Evolutionary conservation across 1,140 invertebrate genomes (phyloP).

Genomic region (Cryptotermes secundus): DNA sequence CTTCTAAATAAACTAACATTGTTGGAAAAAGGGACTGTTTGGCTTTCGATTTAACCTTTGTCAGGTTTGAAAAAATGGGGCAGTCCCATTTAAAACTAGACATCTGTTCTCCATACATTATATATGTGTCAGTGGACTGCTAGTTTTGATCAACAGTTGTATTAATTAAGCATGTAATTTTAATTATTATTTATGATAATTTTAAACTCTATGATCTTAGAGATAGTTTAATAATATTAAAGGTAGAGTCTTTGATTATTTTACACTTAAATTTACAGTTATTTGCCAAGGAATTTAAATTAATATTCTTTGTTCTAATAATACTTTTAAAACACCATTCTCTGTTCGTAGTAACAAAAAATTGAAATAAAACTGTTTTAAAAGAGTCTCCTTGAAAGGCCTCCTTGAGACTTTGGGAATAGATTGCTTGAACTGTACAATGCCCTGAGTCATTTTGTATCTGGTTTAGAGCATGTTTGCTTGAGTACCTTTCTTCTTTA

Average conservation of each 20-base stretch:
- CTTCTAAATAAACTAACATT: no score
- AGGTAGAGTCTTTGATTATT: not conserved
- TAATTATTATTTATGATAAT: not conserved
- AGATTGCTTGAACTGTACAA: slow-evolving; percentile 31
- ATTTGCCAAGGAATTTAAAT: not conserved
- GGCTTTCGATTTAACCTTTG: no score
- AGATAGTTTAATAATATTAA: not conserved
- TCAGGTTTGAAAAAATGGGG: no score
- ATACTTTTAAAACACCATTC: not conserved
- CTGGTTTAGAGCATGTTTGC: slow-evolving; percentile 12
- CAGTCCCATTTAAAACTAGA: no score
- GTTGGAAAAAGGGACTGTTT: no score
- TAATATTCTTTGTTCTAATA: not conserved
- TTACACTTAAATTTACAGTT: not conserved
- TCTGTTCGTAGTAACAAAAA: not conserved
- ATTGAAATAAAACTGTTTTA: not conserved
- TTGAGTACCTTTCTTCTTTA: not conserved
- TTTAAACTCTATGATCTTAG: not conserved
- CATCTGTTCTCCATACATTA: no score
- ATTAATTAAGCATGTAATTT: not conserved
- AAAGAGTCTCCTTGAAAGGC: slow-evolving; percentile 35
- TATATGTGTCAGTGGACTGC: not conserved
- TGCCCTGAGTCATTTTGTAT: slow-evolving; percentile 7
- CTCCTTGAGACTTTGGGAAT: slow-evolving; percentile 36
- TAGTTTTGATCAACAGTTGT: not conserved